Base-by-base conservation (phyloP, 1,140 invertebrate species). In the Papilio aristodemus region DNA sequence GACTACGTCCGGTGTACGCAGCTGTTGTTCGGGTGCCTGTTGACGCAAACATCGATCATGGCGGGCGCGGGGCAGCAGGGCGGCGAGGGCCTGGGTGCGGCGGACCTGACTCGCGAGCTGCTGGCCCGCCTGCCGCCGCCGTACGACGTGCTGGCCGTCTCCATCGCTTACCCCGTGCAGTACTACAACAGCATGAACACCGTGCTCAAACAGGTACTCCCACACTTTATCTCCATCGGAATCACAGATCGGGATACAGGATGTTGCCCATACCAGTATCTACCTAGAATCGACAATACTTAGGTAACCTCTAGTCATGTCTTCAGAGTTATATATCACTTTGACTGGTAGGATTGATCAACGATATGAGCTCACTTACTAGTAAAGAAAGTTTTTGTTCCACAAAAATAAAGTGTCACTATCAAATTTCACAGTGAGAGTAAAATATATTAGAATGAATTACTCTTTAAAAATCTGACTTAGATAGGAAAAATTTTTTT, bases 141-240 rank as follows among this genome's bases (percentile, higher is more conserved):
- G 50, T 97, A 95, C 77, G 93, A 97, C 86, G 91, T 96, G 0
- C 91, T 93, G 27, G 89, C 89, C 6, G 94, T 95, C 0, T 85
- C 93, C 59, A 81, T 93, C 67, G 94, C 93, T 67, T 98, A 95
- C 92, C 97, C 97, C 1, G 95, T 97, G n/a, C 89, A 95, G 37
- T 98, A 98, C 84, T 94, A 93, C 62, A 97, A 98, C 85, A 97
- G 96, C 58, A 98, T 98, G 97, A 98, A 98, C 86, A 98, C 97
- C 0, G 97, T 98, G 43, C 92, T 98, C 11, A 93, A 94, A 69
- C 95, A 95, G 90, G 95, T 94, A 50, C 7, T 46, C 1, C n/a
- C n/a, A n/a, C n/a, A n/a, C n/a, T n/a, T n/a, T n/a, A n/a, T n/a
- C n/a, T n/a, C n/a, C n/a, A n/a, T n/a, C n/a, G n/a, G n/a, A n/a